A percentile compares a stretch with the other conserved stretches of the same genome.
Evolutionary conservation across 1,140 invertebrate species (phyloP).

Genomic region (Onthophagus taurus): DNA sequence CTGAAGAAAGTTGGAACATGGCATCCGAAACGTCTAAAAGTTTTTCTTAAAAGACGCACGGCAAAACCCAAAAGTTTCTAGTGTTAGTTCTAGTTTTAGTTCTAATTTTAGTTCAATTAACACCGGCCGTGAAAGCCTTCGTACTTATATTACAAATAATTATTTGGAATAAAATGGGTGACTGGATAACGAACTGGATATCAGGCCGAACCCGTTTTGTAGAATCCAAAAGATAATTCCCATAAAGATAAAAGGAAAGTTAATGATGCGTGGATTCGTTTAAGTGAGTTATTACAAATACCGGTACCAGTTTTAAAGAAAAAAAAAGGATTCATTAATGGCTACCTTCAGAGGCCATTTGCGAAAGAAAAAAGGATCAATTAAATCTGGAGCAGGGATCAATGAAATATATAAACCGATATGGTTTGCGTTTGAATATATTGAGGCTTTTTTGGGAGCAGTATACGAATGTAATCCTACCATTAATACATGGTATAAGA

Average conservation of each 20-base stretch:
- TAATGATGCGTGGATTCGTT: background rate
- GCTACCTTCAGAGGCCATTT: background rate
- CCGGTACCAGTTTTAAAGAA: background rate
- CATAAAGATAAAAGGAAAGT: conserved; percentile 1
- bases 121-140: no score
- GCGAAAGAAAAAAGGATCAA: background rate
- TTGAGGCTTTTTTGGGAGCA: background rate
- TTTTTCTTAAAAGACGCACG: no score
- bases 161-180: no score
- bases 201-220: background rate
- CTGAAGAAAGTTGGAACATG: no score
- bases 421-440: background rate
- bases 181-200: background rate
- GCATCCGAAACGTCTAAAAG: no score
- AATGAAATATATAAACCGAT: background rate
- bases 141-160: no score
- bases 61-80: no score
- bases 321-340: background rate
- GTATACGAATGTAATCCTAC: background rate
- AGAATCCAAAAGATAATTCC: background rate
- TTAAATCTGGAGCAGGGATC: background rate
- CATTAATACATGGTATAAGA: no score
- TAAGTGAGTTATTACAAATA: background rate
- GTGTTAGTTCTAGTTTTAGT: no score
- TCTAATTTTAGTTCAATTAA: no score